Evolutionary conservation across 1,140 invertebrate genomes (phyloP).

Genomic region (Wasmannia auropunctata): DNA sequence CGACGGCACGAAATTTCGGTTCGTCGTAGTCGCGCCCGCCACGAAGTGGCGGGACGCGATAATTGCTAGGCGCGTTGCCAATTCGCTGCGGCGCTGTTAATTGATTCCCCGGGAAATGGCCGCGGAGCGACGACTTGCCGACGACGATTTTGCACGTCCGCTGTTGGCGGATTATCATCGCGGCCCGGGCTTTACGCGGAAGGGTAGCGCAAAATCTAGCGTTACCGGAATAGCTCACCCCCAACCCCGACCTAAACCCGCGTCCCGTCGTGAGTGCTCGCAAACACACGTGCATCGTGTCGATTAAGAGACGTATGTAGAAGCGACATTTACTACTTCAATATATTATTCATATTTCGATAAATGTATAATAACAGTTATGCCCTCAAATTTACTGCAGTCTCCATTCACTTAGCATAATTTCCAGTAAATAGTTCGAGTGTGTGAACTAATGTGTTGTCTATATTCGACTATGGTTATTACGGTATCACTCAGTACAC

Average conservation of each 20-base stretch:
- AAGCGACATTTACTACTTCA: background rate
- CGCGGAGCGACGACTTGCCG: slow-evolving; percentile 50
- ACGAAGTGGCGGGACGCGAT: slow-evolving; percentile 71
- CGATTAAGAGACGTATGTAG: background rate
- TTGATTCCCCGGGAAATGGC: slow-evolving; percentile 71
- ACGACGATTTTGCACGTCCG: slow-evolving; percentile 55
- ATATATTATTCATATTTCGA: background rate
- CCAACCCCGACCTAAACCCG: background rate
- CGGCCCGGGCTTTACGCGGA: background rate
- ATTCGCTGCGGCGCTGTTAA: slow-evolving; percentile 71
- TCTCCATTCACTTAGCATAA: background rate
- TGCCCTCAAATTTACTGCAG: background rate
- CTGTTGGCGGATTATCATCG: slow-evolving; percentile 56
- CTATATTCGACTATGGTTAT: slow-evolving; percentile 2
- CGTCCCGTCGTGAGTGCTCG: background rate
- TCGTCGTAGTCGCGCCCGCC: slow-evolving; percentile 47
- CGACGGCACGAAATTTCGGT: slow-evolving; percentile 53
- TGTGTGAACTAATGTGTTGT: background rate
- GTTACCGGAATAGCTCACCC: background rate
- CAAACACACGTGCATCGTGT: background rate
- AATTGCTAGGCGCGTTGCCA: slow-evolving; percentile 75
- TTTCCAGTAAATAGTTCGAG: background rate
- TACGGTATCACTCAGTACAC: background rate
- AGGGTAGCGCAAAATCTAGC: slow-evolving; percentile 37
- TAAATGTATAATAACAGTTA: background rate